phyloP scores from a whole-genome alignment of 2,797 vertebrate species.

The Emydoidea blandingii region DNA sequence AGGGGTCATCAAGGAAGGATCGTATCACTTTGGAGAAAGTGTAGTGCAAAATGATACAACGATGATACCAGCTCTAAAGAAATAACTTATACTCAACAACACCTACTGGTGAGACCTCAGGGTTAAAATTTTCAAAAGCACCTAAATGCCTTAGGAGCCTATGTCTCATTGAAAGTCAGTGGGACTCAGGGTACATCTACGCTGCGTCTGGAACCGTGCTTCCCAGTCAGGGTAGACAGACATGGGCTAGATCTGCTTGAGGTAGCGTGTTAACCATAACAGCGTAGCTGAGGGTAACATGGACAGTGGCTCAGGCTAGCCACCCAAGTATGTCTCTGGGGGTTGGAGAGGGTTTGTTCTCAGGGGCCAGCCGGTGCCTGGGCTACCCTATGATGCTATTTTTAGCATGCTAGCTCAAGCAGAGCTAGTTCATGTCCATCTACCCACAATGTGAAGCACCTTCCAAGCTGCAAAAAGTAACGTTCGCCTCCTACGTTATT shows the following conservation, averaged over 20 bases:
- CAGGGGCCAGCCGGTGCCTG: neutral
- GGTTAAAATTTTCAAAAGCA: neutral
- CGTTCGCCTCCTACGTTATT: neutral
- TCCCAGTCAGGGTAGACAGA: neutral
- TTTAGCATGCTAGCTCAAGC: neutral
- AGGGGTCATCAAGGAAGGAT: neutral
- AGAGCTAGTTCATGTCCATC: neutral
- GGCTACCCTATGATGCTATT: neutral
- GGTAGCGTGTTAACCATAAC: neutral
- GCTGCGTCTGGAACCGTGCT: neutral
- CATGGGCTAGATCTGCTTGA: too few species aligned
- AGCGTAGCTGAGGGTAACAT: neutral
- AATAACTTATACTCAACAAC: neutral
- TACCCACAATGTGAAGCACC: neutral
- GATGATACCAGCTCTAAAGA: neutral
- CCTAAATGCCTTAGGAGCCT: neutral
- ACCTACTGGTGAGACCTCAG: neutral
- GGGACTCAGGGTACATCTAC: neutral
- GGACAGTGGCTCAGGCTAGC: neutral
- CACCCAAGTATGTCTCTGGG: neutral
- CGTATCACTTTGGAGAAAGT: neutral
- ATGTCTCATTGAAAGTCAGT: neutral
- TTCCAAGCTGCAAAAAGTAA: neutral
- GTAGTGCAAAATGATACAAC: neutral
- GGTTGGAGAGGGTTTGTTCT: neutral